A percentile compares a stretch with the other conserved stretches of the same genome.
Evolutionary conservation across 2,888 invertebrate genomes (phyloP).

Genomic region (Monoplex corrugatus): DNA sequence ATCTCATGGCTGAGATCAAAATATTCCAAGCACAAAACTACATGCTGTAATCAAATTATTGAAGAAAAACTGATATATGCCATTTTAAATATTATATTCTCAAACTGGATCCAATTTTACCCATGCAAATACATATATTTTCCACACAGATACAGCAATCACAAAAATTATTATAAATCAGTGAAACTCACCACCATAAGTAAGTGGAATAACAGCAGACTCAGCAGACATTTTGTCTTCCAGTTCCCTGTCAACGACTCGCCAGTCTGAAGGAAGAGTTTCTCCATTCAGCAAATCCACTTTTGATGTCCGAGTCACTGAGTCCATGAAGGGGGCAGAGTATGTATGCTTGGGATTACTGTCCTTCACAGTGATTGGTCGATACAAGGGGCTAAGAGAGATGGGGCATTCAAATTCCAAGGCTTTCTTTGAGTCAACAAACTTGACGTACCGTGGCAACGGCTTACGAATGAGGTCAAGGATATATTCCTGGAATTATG

Average conservation of each 20-base stretch:
- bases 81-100: too few relatives aligned
- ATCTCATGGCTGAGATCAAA: too few relatives aligned
- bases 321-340: slow-evolving; percentile 76
- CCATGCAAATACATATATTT: too few relatives aligned
- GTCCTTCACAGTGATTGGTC: slow-evolving; percentile 76
- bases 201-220: slow-evolving; percentile 71
- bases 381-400: slow-evolving; percentile 76
- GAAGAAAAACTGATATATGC: too few relatives aligned
- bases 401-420: slow-evolving; percentile 77
- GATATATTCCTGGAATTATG: slow-evolving; percentile 72
- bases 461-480: slow-evolving; percentile 72
- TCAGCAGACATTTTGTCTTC: slow-evolving; percentile 74
- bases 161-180: too few relatives aligned
- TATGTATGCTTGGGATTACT: slow-evolving; percentile 78
- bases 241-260: slow-evolving; percentile 72
- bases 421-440: slow-evolving; percentile 70
- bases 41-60: too few relatives aligned
- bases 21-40: too few relatives aligned
- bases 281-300: slow-evolving; percentile 76
- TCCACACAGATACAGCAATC: too few relatives aligned
- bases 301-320: slow-evolving; percentile 77
- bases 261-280: slow-evolving; percentile 74
- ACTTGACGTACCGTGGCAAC: slow-evolving; percentile 75
- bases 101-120: too few relatives aligned
- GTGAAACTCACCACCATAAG: slow-evolving; percentile 73